Evolutionary conservation across 2,113 vertebrate genomes (phyloP).

Genomic region (Sus scrofa): T2T-Sscrofa CM000818.6:121158501-121159000

Average conservation of each 20-base stretch:
- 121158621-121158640: neutral
- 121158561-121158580: neutral
- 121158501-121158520: neutral
- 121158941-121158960: no score
- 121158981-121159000: neutral
- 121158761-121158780: no score
- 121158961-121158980: neutral
- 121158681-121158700: neutral
- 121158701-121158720: neutral
- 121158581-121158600: neutral
- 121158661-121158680: neutral
- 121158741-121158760: no score
- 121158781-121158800: no score
- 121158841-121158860: no score
- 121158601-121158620: neutral
- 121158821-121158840: no score
- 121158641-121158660: neutral
- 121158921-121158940: no score
- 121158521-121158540: neutral
- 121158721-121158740: neutral
- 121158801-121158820: no score
- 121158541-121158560: fast-evolving
- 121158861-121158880: no score
- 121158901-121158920: no score
- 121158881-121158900: no score